Percentiles rank a stretch among this genome's conserved stretches.
Evolutionary conservation across 2,113 vertebrate species (phyloP).

Genomic region (Muntiacus muntjak): DNA sequence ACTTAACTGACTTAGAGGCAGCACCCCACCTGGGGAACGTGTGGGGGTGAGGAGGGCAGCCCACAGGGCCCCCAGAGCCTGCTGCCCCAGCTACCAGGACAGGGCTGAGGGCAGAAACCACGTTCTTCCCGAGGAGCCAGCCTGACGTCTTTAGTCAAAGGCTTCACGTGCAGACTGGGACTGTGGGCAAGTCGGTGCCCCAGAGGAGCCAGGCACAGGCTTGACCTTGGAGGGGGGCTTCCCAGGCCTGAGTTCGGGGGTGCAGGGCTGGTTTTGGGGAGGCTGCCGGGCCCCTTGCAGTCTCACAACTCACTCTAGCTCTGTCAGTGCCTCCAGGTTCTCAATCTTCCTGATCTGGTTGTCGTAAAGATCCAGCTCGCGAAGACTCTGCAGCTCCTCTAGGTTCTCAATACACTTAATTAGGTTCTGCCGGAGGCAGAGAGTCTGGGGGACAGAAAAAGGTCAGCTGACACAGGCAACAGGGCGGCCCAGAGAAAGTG

Average conservation of each 20-base stretch:
- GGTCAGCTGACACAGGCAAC: not conserved
- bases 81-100: not conserved
- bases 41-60: not conserved
- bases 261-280: not conserved
- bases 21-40: rapidly evolving
- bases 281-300: not conserved
- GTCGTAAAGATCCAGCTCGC: constrained; percentile 96
- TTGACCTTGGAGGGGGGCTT: not conserved
- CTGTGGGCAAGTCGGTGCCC: rapidly evolving
- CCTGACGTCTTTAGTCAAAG: not conserved
- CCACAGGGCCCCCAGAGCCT: not conserved
- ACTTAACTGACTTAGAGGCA: not conserved
- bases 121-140: not conserved
- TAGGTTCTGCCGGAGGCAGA: constrained; percentile 96
- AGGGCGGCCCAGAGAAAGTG: not conserved
- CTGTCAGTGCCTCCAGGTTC: constrained; percentile 90
- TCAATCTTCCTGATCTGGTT: constrained; percentile 97
- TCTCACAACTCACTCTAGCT: constrained; percentile 90
- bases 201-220: rapidly evolving
- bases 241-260: not conserved
- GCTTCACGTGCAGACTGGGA: not conserved
- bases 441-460: constrained; percentile 82
- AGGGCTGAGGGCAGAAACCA: not conserved
- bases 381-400: constrained; percentile 86
- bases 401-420: constrained; percentile 97